Evolutionary conservation across 2,113 vertebrate species (phyloP), one percentile per base, ranked within the genome.

Genomic region (Cercopithecus mona): DNA sequence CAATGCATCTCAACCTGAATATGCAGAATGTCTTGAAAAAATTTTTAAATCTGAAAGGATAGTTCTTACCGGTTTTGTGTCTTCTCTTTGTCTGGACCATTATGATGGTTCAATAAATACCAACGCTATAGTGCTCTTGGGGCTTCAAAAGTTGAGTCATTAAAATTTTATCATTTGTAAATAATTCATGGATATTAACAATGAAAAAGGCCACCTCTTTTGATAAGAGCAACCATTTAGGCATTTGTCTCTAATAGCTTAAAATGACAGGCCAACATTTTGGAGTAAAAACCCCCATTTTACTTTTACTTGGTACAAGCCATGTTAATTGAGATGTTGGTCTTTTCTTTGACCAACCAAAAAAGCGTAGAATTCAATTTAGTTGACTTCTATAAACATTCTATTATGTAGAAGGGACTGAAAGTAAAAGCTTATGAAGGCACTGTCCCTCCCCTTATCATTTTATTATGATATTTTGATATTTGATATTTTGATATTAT

Each of bases 131-230:
- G 43, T 70, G 16, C 27, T 86, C 66, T 82, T 88, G 82, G 48
- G 20, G 66, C n/a, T 97, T 94, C 48, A 32, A 91, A 95, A 61
- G n/a, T 96, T 81, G 30, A 70, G 40, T 90, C 27, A 22, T 92
- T 90, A 95, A 94, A 89, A 73, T 80, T 89, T 72, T 93, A 90
- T 68, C 40, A 40, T 96, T 92, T 78, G 25, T 93, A 93, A 98
- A 80, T 94, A 92, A 93, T 81, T 97, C 64, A 95, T 80, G 59
- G 23, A 11, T 94, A 73, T 84, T 93, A 91, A 18, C 25, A 87
- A 27, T 87, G 81, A 50, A 38, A 76, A 97, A 88, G 52, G 40
- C 7, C 75, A 4, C 48, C 73, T 79, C 80, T 92, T 88, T 90
- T 59, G 13, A 85, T 66, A 38, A 92, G 16, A 93, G 8, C 66